A percentile compares a stretch with the other conserved stretches of the same genome.
phyloP scores from a whole-genome alignment of 2,113 vertebrate genomes.

The Trinectes maculatus region DNA sequence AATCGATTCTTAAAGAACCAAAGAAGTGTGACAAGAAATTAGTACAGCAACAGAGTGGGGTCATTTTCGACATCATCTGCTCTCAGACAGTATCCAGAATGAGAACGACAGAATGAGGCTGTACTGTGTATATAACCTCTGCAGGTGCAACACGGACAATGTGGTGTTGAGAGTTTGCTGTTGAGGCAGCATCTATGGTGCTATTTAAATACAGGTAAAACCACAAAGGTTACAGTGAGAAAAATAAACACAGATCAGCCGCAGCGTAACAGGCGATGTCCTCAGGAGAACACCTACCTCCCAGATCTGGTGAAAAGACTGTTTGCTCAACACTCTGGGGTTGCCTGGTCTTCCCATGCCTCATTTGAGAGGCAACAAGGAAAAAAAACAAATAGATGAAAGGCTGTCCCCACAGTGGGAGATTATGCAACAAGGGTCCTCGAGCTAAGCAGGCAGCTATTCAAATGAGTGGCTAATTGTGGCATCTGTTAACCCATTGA shows the following conservation, averaged over 20 bases:
- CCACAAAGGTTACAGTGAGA: background rate
- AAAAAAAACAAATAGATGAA: conserved; percentile 67
- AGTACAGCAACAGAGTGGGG: too few relatives aligned
- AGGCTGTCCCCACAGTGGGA: conserved; percentile 78
- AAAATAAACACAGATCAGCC: too few relatives aligned
- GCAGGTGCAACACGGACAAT: too few relatives aligned
- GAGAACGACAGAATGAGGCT: background rate
- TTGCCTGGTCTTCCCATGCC: conserved; percentile 51
- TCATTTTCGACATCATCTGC: too few relatives aligned
- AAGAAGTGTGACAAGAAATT: too few relatives aligned
- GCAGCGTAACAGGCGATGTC: too few relatives aligned
- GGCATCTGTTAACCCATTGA: conserved; percentile 88
- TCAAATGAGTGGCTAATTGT: conserved; percentile 90
- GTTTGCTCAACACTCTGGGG: conserved; percentile 60
- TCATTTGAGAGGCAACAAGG: conserved; percentile 58
- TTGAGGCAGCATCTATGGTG: background rate
- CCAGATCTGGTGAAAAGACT: conserved; percentile 41
- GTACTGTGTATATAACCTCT: background rate
- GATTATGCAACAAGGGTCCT: conserved; percentile 82
- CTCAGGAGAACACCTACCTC: too few relatives aligned
- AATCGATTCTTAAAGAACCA: too few relatives aligned
- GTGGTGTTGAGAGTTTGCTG: background rate
- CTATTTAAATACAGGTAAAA: background rate
- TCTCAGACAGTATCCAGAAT: too few relatives aligned
- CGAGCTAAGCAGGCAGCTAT: conserved; percentile 86